These are phyloP conservation scores for Anabas testudineus DNA, from an alignment of 2,797 vertebrate species.

Conservation along the genomic window DNA sequence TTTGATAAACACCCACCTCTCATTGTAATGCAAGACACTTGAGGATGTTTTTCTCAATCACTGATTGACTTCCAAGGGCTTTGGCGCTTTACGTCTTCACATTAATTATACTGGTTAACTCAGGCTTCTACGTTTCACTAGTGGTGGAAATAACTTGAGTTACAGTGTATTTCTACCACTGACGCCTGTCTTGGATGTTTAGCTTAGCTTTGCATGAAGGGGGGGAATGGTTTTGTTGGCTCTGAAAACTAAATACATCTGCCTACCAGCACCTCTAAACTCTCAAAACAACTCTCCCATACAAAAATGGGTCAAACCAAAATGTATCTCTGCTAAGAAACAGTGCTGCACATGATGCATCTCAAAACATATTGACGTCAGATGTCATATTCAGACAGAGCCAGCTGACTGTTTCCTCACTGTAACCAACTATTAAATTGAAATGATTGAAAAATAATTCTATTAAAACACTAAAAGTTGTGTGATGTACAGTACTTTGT, in stretches of 20 bases:
- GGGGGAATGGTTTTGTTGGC: not conserved
- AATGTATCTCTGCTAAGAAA: too few relatives aligned
- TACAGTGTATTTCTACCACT: conserved; percentile 16
- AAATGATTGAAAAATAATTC: too few relatives aligned
- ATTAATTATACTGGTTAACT: conserved; percentile 53
- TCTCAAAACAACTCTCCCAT: too few relatives aligned
- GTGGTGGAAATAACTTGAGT: conserved; percentile 28
- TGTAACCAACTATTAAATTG: too few relatives aligned
- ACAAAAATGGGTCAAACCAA: too few relatives aligned
- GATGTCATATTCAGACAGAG: not conserved
- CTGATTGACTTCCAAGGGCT: conserved; percentile 67
- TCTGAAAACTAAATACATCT: not conserved
- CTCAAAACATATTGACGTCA: too few relatives aligned
- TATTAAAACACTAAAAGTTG: conserved; percentile 8
- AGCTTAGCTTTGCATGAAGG: not conserved
- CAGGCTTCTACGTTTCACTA: conserved; percentile 27
- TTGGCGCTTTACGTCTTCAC: conserved; percentile 45
- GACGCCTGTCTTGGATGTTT: not conserved
- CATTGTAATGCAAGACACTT: conserved; percentile 60
- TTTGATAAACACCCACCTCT: conserved; percentile 59
- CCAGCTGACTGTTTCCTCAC: too few relatives aligned
- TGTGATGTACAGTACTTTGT: not conserved
- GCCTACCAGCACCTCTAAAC: too few relatives aligned
- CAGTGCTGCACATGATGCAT: too few relatives aligned
- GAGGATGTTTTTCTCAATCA: conserved; percentile 61